phyloP scores from a whole-genome alignment of 2,113 vertebrate genomes.

The Leptodactylus fuscus region DNA sequence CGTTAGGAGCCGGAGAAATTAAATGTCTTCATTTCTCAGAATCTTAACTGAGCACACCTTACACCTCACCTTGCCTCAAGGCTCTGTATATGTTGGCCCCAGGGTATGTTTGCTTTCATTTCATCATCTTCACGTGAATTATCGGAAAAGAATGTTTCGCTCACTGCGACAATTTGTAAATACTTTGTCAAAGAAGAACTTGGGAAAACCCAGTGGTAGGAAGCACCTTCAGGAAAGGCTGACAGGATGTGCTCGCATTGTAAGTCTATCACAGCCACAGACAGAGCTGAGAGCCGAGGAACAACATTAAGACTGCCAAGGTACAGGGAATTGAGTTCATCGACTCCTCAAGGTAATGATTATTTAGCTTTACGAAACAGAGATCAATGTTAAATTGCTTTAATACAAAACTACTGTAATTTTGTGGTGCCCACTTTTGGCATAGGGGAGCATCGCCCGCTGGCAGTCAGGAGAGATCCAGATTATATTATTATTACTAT shows the following conservation, averaged over 20 bases:
- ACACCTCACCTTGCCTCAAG: neutral
- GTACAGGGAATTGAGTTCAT: neutral
- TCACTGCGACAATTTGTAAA: slow-evolving; percentile 4
- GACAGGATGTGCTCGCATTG: slow-evolving; percentile 50
- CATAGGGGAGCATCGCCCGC: neutral
- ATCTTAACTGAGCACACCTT: neutral
- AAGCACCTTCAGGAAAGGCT: slow-evolving; percentile 48
- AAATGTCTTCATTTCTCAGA: neutral
- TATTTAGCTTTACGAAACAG: neutral
- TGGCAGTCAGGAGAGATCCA: neutral
- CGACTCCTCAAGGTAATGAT: neutral
- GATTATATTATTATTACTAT: too few species aligned
- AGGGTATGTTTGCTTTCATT: slow-evolving; percentile 44
- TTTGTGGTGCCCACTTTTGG: neutral
- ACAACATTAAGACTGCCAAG: neutral
- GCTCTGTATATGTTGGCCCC: neutral
- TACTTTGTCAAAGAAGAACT: slow-evolving; percentile 4
- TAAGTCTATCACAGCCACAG: neutral
- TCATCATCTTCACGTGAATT: slow-evolving; percentile 18
- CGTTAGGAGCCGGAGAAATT: neutral
- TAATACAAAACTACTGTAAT: neutral
- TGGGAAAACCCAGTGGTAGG: slow-evolving; percentile 53
- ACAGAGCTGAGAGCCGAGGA: neutral
- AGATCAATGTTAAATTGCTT: neutral
- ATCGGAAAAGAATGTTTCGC: slow-evolving; percentile 16